These are phyloP conservation scores for Pelecanoides urinatrix DNA, from an alignment of 2,113 vertebrate genomes.

Conservation along the genomic window DNA sequence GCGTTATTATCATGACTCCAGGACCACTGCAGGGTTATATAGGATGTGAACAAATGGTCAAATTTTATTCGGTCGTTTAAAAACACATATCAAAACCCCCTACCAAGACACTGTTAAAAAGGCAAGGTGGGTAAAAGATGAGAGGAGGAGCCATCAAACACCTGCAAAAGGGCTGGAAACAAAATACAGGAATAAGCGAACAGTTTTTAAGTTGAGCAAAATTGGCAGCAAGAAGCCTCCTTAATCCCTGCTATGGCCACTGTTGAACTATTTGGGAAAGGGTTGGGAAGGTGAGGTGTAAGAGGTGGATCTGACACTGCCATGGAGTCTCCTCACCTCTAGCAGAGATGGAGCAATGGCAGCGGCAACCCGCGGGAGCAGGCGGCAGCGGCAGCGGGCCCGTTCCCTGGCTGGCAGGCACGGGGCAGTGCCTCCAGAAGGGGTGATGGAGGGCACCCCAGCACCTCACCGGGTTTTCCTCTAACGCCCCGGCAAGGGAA, in stretches of 20 bases:
- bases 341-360: neutral
- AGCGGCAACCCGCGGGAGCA: neutral
- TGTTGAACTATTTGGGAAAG: neutral
- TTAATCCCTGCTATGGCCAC: neutral
- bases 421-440: neutral
- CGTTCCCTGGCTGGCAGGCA: accelerated
- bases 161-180: neutral
- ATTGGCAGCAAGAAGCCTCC: neutral
- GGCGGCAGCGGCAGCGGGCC: accelerated
- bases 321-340: neutral
- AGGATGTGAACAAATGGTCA: neutral
- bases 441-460: neutral
- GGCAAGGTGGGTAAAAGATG: neutral
- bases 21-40: neutral
- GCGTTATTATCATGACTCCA: neutral
- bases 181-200: neutral
- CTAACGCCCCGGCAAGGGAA: neutral
- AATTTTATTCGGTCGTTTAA: neutral
- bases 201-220: neutral
- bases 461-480: neutral
- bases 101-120: neutral
- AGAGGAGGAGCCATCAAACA: neutral
- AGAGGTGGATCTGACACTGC: neutral
- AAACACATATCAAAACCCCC: neutral
- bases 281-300: neutral